Evolutionary conservation across 1,140 invertebrate species (phyloP).

Genomic region (Cardiocondyla obscurior): DNA sequence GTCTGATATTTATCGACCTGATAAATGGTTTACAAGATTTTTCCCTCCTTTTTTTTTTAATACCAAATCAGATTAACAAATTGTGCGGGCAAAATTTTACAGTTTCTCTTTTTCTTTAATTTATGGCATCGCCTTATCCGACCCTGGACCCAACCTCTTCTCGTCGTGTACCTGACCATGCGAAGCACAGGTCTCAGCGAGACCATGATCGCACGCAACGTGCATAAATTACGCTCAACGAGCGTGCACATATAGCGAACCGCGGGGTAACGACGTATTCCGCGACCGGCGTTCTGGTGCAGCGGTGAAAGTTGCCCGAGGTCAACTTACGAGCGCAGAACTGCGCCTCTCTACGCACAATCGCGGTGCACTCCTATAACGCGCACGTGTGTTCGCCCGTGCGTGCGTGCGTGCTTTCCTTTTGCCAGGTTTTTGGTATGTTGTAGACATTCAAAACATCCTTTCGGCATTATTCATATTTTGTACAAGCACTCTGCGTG

Average conservation of each 20-base stretch:
- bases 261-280: slow-evolving; percentile 59
- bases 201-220: slow-evolving; percentile 78
- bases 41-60: neutral
- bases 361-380: neutral
- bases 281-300: slow-evolving; percentile 61
- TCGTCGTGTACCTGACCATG: slow-evolving; percentile 76
- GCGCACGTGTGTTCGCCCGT: slow-evolving; percentile 39
- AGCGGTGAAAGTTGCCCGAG: slow-evolving; percentile 81
- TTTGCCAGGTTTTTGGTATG: neutral
- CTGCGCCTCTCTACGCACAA: slow-evolving; percentile 33
- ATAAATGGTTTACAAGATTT: neutral
- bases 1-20: no score
- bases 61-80: no score
- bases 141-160: slow-evolving; percentile 53
- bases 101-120: neutral
- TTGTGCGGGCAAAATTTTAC: neutral
- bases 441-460: neutral
- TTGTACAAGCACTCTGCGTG: neutral
- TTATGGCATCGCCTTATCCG: neutral
- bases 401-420: slow-evolving; percentile 12
- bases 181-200: slow-evolving; percentile 70
- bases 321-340: slow-evolving; percentile 73
- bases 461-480: neutral
- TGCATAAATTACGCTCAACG: slow-evolving; percentile 78
- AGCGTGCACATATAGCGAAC: slow-evolving; percentile 53